Conservation (phyloP, 2,113 vertebrate genomes). For the Laticauda laticaudata region DNA sequence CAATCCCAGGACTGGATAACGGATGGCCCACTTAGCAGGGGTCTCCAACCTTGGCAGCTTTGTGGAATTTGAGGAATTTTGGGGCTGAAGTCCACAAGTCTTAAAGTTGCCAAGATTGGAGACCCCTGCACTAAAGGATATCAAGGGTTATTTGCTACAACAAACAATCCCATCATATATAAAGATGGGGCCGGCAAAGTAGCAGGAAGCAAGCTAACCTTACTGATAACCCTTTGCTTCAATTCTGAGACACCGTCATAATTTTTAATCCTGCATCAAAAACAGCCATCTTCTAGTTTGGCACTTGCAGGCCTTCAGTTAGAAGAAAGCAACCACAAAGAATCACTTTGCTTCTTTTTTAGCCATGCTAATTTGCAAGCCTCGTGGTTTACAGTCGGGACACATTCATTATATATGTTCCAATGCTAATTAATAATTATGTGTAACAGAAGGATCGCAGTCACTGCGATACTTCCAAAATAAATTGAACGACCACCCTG, state of each 20-base stretch:
- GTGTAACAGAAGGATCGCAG: neutral
- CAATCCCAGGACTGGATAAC: too few species aligned
- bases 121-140: neutral
- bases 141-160: neutral
- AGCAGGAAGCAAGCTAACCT: neutral
- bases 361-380: neutral
- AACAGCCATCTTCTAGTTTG: neutral
- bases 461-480: neutral
- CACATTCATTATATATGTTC: neutral
- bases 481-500: neutral
- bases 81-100: too few species aligned
- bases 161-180: neutral
- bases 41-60: too few species aligned
- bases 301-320: neutral
- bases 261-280: neutral
- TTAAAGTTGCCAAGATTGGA: too few species aligned
- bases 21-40: too few species aligned
- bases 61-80: too few species aligned
- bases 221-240: neutral
- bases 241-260: neutral
- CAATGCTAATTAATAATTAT: neutral
- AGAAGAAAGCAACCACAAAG: neutral
- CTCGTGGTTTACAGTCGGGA: neutral
- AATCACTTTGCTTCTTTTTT: neutral
- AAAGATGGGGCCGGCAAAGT: neutral